phyloP scores from a whole-genome alignment of 2,113 vertebrate species.

The Chloropsis cyanopogon region DNA sequence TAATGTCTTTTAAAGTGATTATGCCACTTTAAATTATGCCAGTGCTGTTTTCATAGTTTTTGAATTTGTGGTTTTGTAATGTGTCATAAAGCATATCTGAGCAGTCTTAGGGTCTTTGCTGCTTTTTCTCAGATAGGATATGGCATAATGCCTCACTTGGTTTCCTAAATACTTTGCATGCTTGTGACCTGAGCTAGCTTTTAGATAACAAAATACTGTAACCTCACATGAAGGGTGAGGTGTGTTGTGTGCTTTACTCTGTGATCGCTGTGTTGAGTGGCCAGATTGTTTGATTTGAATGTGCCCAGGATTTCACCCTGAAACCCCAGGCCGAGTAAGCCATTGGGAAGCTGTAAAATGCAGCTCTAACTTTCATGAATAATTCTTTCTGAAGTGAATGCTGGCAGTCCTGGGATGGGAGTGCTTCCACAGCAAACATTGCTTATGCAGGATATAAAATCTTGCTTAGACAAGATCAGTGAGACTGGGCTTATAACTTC shows the following conservation, averaged over 20 bases:
- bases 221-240: not conserved
- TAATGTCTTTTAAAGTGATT: not conserved
- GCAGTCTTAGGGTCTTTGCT: not conserved
- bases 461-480: not conserved
- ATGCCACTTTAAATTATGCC: conserved; percentile 1
- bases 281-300: not conserved
- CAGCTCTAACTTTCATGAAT: not conserved
- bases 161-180: not conserved
- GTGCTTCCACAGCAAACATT: not conserved
- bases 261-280: not conserved
- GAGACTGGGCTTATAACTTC: not conserved
- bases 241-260: not conserved
- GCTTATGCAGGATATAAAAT: not conserved
- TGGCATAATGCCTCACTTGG: not conserved
- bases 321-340: not conserved
- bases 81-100: not conserved
- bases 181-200: not conserved
- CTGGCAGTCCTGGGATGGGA: not conserved
- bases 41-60: not conserved
- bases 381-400: conserved; percentile 4
- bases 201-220: not conserved
- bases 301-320: not conserved
- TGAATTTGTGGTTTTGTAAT: conserved; percentile 3
- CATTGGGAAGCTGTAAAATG: not conserved
- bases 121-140: not conserved